Conservation (phyloP, 2,113 vertebrate species). For the Eulacestoma nigropectus region DNA sequence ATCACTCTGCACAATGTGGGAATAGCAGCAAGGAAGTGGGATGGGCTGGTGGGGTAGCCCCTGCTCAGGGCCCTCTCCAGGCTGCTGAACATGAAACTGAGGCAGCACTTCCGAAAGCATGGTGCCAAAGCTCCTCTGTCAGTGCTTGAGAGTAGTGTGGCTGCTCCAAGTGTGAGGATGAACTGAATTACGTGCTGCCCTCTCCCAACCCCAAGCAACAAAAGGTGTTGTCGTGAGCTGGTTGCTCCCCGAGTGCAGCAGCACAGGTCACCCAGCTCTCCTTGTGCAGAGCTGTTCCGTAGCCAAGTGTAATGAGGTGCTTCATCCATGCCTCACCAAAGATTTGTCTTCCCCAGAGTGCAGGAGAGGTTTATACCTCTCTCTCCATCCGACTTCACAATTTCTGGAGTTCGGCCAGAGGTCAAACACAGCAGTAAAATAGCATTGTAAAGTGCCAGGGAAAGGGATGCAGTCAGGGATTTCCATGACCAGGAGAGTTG, state of each 20-base stretch:
- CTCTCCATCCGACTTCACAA: not conserved
- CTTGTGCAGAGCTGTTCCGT: not conserved
- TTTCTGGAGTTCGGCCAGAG: not conserved
- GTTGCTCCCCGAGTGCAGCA: not conserved
- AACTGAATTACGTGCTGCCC: not conserved
- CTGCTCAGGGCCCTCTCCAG: not conserved
- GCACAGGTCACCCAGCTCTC: not conserved
- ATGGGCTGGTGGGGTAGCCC: too few species aligned
- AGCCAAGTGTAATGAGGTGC: not conserved
- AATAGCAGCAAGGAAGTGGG: not conserved
- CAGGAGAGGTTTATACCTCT: not conserved
- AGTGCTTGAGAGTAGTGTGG: not conserved
- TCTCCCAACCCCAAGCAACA: accelerated
- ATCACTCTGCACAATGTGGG: not conserved
- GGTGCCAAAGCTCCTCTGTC: not conserved
- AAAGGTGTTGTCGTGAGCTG: accelerated
- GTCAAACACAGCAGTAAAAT: not conserved
- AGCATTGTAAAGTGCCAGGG: accelerated
- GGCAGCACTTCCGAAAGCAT: accelerated
- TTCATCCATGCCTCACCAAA: not conserved
- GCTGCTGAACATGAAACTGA: not conserved
- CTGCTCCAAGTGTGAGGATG: not conserved
- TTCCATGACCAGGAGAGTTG: accelerated
- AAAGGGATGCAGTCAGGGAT: not conserved
- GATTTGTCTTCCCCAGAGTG: not conserved